Evolutionary conservation across 1,140 invertebrate species (phyloP), one percentile per base, ranked within the genome.

Genomic region (Drosophila sturtevanti): DNA sequence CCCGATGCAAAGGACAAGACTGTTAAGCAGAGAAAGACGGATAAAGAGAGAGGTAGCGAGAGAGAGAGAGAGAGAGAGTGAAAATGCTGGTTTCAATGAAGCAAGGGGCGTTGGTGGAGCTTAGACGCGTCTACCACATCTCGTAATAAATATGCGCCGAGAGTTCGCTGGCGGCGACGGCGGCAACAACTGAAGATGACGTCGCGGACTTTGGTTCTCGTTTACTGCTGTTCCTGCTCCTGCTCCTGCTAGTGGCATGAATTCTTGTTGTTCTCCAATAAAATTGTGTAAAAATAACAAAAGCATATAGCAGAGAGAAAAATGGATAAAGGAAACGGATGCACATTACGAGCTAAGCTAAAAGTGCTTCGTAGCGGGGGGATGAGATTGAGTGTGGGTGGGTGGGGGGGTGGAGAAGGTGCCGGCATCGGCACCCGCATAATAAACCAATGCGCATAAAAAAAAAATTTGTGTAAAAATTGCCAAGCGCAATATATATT

Each of bases 211-310:
- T 60, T 74, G 52, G 21, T 31, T 55, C 7, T 61, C 34, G 59
- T 27, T 58, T 12, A 11, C 18, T 22, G 24, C 65, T 27, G 10
- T 55, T 62, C 7, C 22, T 54, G 31, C 55, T 65, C 11, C 52
- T 56, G 38, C 27, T 27, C 35, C 62, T 55, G 21, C 58, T 72
- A 66, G 24, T 44, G 24, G 22, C 24, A 31, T 44, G 38, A 34
- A 55, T 55, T 72, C 65, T 54, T 63, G 22, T 77, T 61, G 62
- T 62, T 74, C 71, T 69, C 66, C 70, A 69, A 66, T 80, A 81
- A 72, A 79, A 86, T 79, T 87, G 82, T 86, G 79, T 82, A 87
- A 79, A 87, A 86, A 86, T 86, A 87, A 87, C 79, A 87, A 81
- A 86, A 78, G 58, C 58, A 34, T 81, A 70, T 78, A 81, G 73